A percentile compares a stretch with the other conserved stretches of the same genome.
Conservation (phyloP, 2,797 vertebrate genomes). For the Micromesistius poutassou region DNA sequence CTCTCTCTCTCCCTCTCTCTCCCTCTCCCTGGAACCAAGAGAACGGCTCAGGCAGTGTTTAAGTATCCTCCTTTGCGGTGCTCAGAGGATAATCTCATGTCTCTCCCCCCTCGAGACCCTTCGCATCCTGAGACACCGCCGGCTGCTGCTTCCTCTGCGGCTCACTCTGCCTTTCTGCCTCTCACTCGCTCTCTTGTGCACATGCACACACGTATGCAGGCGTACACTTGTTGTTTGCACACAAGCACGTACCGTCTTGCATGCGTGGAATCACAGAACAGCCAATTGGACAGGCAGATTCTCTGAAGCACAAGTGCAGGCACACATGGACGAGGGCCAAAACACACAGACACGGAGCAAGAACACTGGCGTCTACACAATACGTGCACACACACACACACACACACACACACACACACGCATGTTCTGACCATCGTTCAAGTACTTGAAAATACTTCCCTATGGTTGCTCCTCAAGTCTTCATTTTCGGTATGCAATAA, state of each 20-base stretch:
- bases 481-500: neutral
- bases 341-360: neutral
- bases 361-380: neutral
- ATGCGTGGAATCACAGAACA: slow-evolving; percentile 22
- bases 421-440: neutral
- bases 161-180: slow-evolving; percentile 19
- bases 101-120: slow-evolving; percentile 37
- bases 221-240: neutral
- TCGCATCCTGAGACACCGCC: slow-evolving; percentile 44
- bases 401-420: slow-evolving; percentile 6
- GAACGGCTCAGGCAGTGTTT: slow-evolving; percentile 56
- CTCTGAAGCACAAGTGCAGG: neutral
- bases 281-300: slow-evolving; percentile 12
- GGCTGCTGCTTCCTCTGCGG: slow-evolving; percentile 49
- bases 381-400: slow-evolving; percentile 6
- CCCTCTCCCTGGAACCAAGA: neutral
- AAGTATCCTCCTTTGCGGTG: slow-evolving; percentile 60
- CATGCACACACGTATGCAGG: slow-evolving; percentile 1
- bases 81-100: slow-evolving; percentile 49
- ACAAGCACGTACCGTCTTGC: slow-evolving; percentile 15
- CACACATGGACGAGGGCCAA: neutral
- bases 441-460: neutral
- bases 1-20: neutral
- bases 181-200: slow-evolving; percentile 20
- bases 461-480: neutral